A percentile compares a stretch with the other conserved stretches of the same genome.
Evolutionary conservation across 2,797 vertebrate genomes (phyloP).

Genomic region (Cottoperca gobio): DNA sequence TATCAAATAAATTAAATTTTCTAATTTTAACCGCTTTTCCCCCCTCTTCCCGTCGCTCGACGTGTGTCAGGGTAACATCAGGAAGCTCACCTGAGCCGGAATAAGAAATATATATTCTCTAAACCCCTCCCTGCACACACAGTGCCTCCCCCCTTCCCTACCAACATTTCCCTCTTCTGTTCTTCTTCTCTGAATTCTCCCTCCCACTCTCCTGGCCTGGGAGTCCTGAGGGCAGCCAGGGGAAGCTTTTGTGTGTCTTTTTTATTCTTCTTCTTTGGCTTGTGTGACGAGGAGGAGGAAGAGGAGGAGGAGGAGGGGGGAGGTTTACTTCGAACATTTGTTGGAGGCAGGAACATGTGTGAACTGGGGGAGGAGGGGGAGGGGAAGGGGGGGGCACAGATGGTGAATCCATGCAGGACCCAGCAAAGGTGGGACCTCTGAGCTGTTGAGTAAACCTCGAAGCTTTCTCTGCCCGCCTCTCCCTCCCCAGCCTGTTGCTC

Average conservation of each 20-base stretch:
- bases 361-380: conserved; percentile 58
- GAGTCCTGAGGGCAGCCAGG: conserved; percentile 93
- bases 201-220: conserved; percentile 77
- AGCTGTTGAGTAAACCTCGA: conserved; percentile 94
- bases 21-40: conserved; percentile 99
- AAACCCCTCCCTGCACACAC: background rate
- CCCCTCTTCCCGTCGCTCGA: conserved; percentile 83
- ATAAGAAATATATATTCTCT: conserved; percentile 60
- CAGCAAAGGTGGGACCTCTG: conserved; percentile 93
- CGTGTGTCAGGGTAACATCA: conserved; percentile 84
- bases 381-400: conserved; percentile 89
- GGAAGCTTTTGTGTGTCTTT: conserved; percentile 95
- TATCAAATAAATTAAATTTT: conserved; percentile 99
- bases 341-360: conserved; percentile 86
- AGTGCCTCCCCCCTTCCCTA: conserved; percentile 55
- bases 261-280: conserved; percentile 95
- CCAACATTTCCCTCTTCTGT: conserved; percentile 54
- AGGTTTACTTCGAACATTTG: conserved; percentile 90
- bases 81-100: conserved; percentile 68
- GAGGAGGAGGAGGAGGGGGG: conserved; percentile 69
- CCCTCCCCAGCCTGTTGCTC: conserved; percentile 90
- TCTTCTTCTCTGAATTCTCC: conserved; percentile 71
- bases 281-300: conserved; percentile 86
- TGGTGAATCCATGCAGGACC: conserved; percentile 95
- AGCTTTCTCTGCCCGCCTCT: conserved; percentile 69